phyloP scores from a whole-genome alignment of 2,797 vertebrate genomes.

The Bradypodion pumilum region DNA sequence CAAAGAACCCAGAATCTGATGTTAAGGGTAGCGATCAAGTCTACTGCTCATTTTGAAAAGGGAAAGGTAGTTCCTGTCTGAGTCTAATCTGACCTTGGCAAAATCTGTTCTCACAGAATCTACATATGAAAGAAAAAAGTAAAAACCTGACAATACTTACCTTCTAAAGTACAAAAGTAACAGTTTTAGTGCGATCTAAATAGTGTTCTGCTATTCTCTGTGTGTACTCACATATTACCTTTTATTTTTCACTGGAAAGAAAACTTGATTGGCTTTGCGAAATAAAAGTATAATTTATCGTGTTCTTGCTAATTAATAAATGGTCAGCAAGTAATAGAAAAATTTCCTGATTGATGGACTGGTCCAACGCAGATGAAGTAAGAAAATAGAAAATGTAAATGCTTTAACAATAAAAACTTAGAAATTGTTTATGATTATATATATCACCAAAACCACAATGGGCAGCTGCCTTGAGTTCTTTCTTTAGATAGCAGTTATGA shows the following conservation, averaged over 20 bases:
- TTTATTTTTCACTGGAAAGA: background rate
- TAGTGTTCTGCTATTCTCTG: background rate
- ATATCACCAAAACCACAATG: slow-evolving; percentile 8
- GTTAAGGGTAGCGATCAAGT: no score
- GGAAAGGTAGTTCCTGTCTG: no score
- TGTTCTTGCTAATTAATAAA: slow-evolving; percentile 31
- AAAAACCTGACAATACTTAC: no score
- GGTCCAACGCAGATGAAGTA: slow-evolving; percentile 19
- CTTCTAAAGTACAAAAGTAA: no score
- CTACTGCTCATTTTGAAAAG: no score
- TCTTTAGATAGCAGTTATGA: slow-evolving; percentile 35
- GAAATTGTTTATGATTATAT: slow-evolving; percentile 36
- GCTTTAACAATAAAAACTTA: slow-evolving; percentile 46
- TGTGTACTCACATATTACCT: background rate
- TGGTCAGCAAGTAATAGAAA: slow-evolving; percentile 24
- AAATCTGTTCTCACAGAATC: no score
- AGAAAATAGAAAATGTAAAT: slow-evolving; percentile 41
- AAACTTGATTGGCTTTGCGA: slow-evolving; percentile 25
- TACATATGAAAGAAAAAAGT: no score
- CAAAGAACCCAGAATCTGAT: no score
- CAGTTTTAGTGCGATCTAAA: no score
- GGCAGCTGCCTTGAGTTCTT: slow-evolving; percentile 1
- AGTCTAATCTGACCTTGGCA: no score
- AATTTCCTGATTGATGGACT: slow-evolving; percentile 27
- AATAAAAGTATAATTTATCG: slow-evolving; percentile 37